Evolutionary conservation across 2,113 vertebrate species (phyloP), one percentile per base, ranked within the genome.

Genomic region (Nesoenas mayeri): DNA sequence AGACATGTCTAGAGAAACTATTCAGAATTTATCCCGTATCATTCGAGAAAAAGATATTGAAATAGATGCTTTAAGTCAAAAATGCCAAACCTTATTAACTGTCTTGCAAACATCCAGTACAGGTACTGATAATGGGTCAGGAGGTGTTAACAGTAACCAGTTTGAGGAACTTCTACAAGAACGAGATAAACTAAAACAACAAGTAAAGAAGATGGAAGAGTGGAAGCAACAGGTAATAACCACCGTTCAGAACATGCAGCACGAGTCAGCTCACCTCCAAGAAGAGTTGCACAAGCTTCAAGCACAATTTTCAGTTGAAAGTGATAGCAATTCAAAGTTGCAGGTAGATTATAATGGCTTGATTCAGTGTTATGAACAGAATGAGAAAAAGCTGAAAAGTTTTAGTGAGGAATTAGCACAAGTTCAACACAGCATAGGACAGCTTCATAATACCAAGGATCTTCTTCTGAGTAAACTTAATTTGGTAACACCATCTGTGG

Each of bases 221-320:
- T 99, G 99, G 99, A 99, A 99, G 85, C 99, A 99, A 73, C 99
- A 99, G 88, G 99, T 99, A 64, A 99, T 99, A 95, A 99, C 99
- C 22, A 99, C 99, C 0, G 99, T 99, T 15, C 99, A 99, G 92
- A 99, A 99, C 81, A 99, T 99, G 99, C 99, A 99, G n/a, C 99
- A 99, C 2, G 99, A 99, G 96, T 99, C 99, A 0, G 99, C 98
- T 26, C 99, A 99, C 90, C 98, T 99, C 44, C 99, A 99, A 32
- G 99, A 99, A 38, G 99, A 99, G 60, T 98, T 99, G 20, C 96
- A 99, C 12, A 98, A 98, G 15, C 98, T 99, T 36, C 99, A 99
- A 91, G 97, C 98, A 14, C 99, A 99, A 85, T 98, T 99, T 51
- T 97, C 98, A 2, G 97, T 98, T 1, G 99, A 99, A 95, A 99